Evolutionary conservation across 2,888 invertebrate species (phyloP).

Genomic region (Piscicola geometra): DNA sequence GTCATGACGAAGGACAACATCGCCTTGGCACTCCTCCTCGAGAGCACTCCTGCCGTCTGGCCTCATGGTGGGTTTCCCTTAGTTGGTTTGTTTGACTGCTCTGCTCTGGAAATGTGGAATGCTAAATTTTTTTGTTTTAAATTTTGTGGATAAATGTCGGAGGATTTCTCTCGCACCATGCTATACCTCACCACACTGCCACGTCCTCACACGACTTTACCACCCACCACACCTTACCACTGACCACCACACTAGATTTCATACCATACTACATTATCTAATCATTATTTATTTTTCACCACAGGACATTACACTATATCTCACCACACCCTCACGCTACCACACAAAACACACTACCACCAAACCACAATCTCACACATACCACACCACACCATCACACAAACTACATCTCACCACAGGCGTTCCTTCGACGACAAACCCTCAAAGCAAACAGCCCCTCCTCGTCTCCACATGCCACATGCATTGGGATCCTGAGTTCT

Average conservation of each 20-base stretch:
- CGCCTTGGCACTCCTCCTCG: slow-evolving; percentile 86
- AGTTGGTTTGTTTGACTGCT: neutral
- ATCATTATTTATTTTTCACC: too few relatives aligned
- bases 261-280: neutral
- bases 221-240: too few relatives aligned
- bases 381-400: too few relatives aligned
- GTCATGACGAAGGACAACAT: slow-evolving; percentile 99
- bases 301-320: too few relatives aligned
- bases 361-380: too few relatives aligned
- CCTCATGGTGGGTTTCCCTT: slow-evolving; percentile 47
- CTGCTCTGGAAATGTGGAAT: neutral
- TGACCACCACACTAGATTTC: too few relatives aligned
- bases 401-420: neutral
- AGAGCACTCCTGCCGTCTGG: slow-evolving; percentile 85
- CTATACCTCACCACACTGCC: too few relatives aligned
- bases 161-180: too few relatives aligned
- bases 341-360: too few relatives aligned
- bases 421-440: slow-evolving; percentile 62
- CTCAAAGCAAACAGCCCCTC: slow-evolving; percentile 58
- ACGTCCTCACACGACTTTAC: too few relatives aligned
- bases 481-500: slow-evolving; percentile 99
- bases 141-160: neutral
- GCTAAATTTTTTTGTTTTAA: neutral
- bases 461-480: slow-evolving; percentile 97
- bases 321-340: too few relatives aligned